These are phyloP conservation scores for Rallus crepitans DNA, from an alignment of 2,797 vertebrate species.

Conservation along the genomic window DNA sequence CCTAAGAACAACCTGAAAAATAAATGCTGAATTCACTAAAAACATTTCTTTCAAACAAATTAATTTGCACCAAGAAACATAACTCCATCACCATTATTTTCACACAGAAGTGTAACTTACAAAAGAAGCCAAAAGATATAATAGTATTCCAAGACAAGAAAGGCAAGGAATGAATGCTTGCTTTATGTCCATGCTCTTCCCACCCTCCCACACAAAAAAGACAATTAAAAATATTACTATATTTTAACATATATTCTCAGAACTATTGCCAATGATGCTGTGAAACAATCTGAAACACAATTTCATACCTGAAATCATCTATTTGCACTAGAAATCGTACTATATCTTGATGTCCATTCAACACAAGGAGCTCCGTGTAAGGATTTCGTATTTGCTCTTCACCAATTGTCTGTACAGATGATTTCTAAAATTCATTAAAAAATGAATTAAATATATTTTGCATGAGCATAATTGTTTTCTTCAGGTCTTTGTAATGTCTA, in stretches of 20 bases:
- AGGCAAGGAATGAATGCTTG: no score
- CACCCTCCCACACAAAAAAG: not conserved
- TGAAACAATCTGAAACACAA: not conserved
- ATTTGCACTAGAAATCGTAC: conserved; percentile 95
- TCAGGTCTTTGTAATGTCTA: not conserved
- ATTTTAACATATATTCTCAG: not conserved
- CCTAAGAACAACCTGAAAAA: not conserved
- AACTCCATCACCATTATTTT: not conserved
- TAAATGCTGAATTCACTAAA: not conserved
- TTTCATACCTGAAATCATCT: conserved; percentile 93
- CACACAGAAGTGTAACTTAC: not conserved
- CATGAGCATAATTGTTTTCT: not conserved
- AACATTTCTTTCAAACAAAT: not conserved
- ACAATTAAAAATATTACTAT: not conserved
- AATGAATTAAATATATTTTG: not conserved
- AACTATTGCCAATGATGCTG: not conserved
- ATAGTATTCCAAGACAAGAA: not conserved
- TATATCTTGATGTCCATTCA: conserved; percentile 97
- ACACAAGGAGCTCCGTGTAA: conserved; percentile 94
- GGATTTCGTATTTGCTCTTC: conserved; percentile 96
- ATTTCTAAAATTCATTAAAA: conserved; percentile 84
- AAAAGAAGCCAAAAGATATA: not conserved
- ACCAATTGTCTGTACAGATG: conserved; percentile 88
- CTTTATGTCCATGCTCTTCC: not conserved
- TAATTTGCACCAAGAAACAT: not conserved